Percentiles rank a stretch among this genome's conserved stretches.
Conservation (phyloP, 2,113 vertebrate species). For the Forbesichthys agassizii region DNA sequence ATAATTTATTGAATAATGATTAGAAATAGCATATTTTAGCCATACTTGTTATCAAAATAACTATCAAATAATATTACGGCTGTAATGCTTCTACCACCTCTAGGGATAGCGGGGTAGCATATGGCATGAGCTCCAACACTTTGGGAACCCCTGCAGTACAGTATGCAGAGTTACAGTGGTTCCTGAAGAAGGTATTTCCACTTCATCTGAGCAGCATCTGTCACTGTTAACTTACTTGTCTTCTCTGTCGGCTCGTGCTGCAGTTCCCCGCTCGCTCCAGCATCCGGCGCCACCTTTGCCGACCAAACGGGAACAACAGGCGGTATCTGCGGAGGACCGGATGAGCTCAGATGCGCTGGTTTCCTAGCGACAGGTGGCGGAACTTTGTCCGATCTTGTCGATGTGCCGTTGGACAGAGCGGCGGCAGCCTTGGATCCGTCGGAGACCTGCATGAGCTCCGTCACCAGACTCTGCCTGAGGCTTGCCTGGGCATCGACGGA, state of each 20-base stretch:
- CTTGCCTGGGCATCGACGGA: conserved; percentile 78
- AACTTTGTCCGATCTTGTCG: conserved; percentile 79
- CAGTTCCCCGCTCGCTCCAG: conserved; percentile 55
- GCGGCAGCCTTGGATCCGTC: conserved; percentile 69
- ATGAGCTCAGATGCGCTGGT: conserved; percentile 65
- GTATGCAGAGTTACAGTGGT: no score
- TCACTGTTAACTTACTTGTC: conserved; percentile 54
- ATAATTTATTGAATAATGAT: no score
- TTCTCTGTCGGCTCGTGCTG: conserved; percentile 49
- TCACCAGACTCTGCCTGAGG: conserved; percentile 84
- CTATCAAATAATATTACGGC: no score
- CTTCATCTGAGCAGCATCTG: no score
- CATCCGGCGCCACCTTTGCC: conserved; percentile 26
- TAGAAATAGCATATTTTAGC: no score
- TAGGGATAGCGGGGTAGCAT: no score
- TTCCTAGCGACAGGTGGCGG: conserved; percentile 95
- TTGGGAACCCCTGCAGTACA: no score
- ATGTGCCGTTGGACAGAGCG: conserved; percentile 44
- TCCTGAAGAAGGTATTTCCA: background rate
- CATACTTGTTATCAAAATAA: no score
- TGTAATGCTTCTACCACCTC: no score
- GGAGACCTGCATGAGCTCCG: conserved; percentile 84
- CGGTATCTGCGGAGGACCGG: conserved; percentile 42
- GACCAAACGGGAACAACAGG: conserved; percentile 3
- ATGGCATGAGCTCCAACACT: no score